A percentile compares a stretch with the other conserved stretches of the same genome.
These are phyloP conservation scores for Drymodes brunneopygia DNA, from an alignment of 2,113 vertebrate genomes.

Conservation along the genomic window DNA sequence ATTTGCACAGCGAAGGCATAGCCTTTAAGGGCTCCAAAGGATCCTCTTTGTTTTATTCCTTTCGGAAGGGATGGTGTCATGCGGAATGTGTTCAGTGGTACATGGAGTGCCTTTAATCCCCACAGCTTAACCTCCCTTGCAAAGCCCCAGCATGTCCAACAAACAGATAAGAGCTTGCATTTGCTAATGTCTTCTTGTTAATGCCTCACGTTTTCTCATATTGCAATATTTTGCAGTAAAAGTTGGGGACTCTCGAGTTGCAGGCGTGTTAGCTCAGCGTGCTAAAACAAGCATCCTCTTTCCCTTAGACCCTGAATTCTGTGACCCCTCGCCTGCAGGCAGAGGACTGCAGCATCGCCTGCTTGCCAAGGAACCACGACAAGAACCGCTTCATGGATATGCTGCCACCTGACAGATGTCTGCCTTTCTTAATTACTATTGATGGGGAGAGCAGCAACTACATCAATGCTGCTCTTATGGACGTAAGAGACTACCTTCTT, in stretches of 20 bases:
- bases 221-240: neutral
- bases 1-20: neutral
- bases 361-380: constrained; percentile 98
- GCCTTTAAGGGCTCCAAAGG: neutral
- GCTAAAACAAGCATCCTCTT: neutral
- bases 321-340: constrained; percentile 97
- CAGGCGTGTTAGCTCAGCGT: neutral
- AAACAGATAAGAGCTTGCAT: neutral
- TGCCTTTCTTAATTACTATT: constrained; percentile 98
- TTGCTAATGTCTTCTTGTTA: neutral
- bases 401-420: constrained; percentile 96
- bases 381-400: constrained; percentile 99
- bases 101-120: neutral
- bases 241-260: neutral
- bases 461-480: constrained; percentile 98
- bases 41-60: neutral
- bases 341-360: constrained; percentile 98
- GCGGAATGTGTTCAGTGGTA: neutral
- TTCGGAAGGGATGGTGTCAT: neutral
- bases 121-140: neutral
- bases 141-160: neutral
- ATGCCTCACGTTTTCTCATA: neutral
- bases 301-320: constrained; percentile 91
- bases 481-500: constrained; percentile 84
- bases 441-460: constrained; percentile 99